These are phyloP conservation scores for Urocyon cinereoargenteus DNA, from an alignment of 2,797 vertebrate species.

Conservation along the genomic window DNA sequence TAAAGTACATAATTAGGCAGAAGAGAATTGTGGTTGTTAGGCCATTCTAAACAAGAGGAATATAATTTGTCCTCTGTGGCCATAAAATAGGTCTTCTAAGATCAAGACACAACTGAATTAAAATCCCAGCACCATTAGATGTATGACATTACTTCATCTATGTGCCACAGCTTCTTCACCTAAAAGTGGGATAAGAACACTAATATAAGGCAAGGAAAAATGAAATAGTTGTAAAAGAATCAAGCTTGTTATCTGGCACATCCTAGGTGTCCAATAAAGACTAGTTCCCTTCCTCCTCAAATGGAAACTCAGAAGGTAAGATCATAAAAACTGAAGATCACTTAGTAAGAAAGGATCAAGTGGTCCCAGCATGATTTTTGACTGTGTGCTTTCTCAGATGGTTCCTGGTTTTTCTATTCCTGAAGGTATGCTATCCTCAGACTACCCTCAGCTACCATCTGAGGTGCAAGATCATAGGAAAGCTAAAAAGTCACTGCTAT, in stretches of 20 bases:
- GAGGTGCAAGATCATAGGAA: not conserved
- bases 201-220: not conserved
- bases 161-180: not conserved
- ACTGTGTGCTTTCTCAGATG: not conserved
- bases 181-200: not conserved
- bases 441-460: not conserved
- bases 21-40: not conserved
- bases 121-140: not conserved
- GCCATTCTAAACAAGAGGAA: not conserved
- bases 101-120: not conserved
- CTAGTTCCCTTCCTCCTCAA: not conserved
- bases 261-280: not conserved
- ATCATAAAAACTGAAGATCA: not conserved
- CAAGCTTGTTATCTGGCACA: not conserved
- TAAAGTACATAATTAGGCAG: slow-evolving; percentile 8
- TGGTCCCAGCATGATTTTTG: not conserved
- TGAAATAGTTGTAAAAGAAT: not conserved
- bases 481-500: not conserved
- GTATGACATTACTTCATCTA: not conserved
- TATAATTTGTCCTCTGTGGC: not conserved
- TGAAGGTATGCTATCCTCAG: not conserved
- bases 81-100: not conserved
- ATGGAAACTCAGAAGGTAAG: not conserved
- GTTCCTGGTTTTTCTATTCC: not conserved
- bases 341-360: not conserved